Percentiles rank a stretch among this genome's conserved stretches.
phyloP scores from a whole-genome alignment of 2,888 invertebrate species.

The Thera obeliscata region DNA sequence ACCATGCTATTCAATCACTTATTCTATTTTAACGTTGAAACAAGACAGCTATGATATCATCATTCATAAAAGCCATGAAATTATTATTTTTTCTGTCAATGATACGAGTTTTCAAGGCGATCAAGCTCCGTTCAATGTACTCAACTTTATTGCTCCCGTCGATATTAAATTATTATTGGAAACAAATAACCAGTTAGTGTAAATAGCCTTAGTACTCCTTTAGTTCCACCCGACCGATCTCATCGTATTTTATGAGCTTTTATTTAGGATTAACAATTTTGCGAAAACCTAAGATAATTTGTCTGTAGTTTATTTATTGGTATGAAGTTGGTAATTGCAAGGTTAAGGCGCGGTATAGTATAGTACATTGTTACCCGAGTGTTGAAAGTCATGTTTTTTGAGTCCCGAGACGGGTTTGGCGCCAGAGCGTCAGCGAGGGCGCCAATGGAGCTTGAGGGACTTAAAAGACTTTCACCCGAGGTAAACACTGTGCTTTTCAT shows the following conservation, averaged over 20 bases:
- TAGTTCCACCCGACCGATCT: constrained; percentile 18
- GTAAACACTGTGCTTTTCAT: too few relatives aligned
- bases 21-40: constrained; percentile 22
- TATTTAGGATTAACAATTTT: not conserved
- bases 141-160: constrained; percentile 58
- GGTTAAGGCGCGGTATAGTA: not conserved
- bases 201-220: constrained; percentile 39
- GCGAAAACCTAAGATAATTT: not conserved
- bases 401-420: too few relatives aligned
- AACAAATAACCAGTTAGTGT: constrained; percentile 50
- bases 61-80: constrained; percentile 40
- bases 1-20: constrained; percentile 14
- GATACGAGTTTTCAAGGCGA: constrained; percentile 73
- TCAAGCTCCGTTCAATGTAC: constrained; percentile 76
- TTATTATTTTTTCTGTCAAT: constrained; percentile 52
- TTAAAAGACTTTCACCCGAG: too few relatives aligned
- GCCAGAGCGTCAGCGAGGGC: too few relatives aligned
- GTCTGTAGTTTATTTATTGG: not conserved
- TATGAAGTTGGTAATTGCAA: not conserved
- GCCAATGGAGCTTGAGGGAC: too few relatives aligned
- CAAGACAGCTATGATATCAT: constrained; percentile 44
- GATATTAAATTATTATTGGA: constrained; percentile 53
- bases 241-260: constrained; percentile 19
- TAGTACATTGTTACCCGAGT: too few relatives aligned
- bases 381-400: too few relatives aligned